These are phyloP conservation scores for Pandemis corylana DNA, from an alignment of 2,888 invertebrate species.

Conservation along the genomic window DNA sequence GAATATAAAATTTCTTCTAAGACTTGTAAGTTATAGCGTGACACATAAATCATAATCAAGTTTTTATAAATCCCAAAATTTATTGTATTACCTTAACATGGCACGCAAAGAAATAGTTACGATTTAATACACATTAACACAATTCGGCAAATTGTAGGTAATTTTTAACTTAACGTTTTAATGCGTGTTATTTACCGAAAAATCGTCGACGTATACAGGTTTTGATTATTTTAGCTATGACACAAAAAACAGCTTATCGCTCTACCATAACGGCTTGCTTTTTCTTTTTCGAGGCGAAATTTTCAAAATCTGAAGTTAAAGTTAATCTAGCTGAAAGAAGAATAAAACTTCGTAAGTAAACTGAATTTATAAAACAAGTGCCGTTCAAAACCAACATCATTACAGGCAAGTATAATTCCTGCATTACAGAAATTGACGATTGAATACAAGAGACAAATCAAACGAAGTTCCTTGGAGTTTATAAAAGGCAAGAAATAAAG, in stretches of 20 bases:
- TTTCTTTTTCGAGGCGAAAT: too few species aligned
- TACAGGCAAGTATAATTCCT: conserved; percentile 1
- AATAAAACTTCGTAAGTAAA: background rate
- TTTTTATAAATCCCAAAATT: conserved; percentile 10
- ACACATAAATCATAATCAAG: conserved; percentile 6
- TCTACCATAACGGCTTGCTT: too few species aligned
- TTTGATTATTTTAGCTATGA: background rate
- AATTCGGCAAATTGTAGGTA: background rate
- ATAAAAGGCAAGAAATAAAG: conserved; percentile 23
- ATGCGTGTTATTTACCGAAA: background rate
- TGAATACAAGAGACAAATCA: conserved; percentile 8
- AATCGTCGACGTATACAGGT: background rate
- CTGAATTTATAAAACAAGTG: background rate
- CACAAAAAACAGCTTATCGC: too few species aligned
- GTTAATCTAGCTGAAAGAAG: background rate
- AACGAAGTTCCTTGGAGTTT: conserved; percentile 17
- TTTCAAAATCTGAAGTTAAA: background rate
- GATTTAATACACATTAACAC: conserved; percentile 10
- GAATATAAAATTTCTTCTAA: background rate
- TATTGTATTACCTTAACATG: background rate
- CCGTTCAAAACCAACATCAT: background rate
- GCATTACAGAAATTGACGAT: background rate
- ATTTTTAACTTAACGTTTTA: background rate
- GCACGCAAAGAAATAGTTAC: conserved; percentile 17
- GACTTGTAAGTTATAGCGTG: background rate